phyloP scores from a whole-genome alignment of 2,888 invertebrate genomes.

The Plagodis dolabraria region DNA sequence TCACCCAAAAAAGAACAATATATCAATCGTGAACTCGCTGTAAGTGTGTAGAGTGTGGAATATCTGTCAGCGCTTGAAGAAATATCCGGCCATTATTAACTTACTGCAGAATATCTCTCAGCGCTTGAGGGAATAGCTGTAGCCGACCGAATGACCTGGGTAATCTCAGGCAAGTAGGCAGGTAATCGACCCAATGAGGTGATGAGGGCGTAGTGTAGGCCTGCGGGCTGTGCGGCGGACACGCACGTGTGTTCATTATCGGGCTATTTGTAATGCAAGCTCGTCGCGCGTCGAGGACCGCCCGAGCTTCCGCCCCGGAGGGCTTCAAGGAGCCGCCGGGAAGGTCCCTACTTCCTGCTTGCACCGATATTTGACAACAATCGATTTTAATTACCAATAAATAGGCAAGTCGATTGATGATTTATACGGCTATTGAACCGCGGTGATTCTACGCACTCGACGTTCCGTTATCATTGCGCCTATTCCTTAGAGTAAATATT shows the following conservation, averaged over 20 bases:
- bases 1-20: too few species aligned
- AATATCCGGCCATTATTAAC: not conserved
- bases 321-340: conserved; percentile 74
- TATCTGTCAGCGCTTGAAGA: too few species aligned
- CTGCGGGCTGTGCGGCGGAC: conserved; percentile 25
- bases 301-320: conserved; percentile 70
- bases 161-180: conserved; percentile 36
- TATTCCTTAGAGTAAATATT: not conserved
- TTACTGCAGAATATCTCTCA: conserved; percentile 21
- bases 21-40: too few species aligned
- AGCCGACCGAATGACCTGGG: conserved; percentile 19
- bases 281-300: conserved; percentile 57
- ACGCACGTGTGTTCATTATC: conserved; percentile 76
- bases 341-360: conserved; percentile 78
- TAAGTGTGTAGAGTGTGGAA: too few species aligned
- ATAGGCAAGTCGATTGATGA: conserved; percentile 45
- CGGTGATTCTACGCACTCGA: conserved; percentile 4
- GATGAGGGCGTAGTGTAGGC: conserved; percentile 39
- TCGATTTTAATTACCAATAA: conserved; percentile 61
- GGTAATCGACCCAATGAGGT: conserved; percentile 53
- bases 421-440: conserved; percentile 54
- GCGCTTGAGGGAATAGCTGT: conserved; percentile 1
- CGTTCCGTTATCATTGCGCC: conserved; percentile 11
- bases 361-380: conserved; percentile 74
- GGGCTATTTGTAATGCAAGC: conserved; percentile 79